These are phyloP conservation scores for Chromis chromis DNA, from an alignment of 2,797 vertebrate species.

Conservation along the genomic window DNA sequence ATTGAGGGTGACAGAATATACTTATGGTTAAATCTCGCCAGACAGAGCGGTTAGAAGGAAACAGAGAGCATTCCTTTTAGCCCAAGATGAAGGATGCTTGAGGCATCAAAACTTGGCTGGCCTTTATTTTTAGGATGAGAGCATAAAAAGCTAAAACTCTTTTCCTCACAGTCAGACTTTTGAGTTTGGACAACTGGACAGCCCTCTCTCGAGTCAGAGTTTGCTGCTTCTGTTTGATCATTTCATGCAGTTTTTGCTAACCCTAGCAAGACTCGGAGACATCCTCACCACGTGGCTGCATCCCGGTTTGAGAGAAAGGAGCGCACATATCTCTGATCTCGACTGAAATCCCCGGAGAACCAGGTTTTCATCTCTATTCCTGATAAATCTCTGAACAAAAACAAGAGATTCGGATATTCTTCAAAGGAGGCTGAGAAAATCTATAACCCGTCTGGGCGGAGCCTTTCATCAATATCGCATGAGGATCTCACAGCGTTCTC, in stretches of 20 bases:
- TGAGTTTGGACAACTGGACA: constrained; percentile 63
- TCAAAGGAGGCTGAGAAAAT: constrained; percentile 82
- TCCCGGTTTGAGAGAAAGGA: constrained; percentile 58
- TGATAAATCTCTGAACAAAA: constrained; percentile 76
- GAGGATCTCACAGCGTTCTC: constrained; percentile 70
- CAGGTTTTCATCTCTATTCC: constrained; percentile 78
- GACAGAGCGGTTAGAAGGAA: constrained; percentile 15
- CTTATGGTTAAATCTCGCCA: constrained; percentile 27
- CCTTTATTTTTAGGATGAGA: constrained; percentile 23
- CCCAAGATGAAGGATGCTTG: constrained; percentile 40
- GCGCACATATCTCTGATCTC: constrained; percentile 75
- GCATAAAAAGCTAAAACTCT: constrained; percentile 25
- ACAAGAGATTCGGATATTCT: constrained; percentile 76
- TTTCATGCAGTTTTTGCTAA: constrained; percentile 56
- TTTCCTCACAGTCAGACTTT: constrained; percentile 45
- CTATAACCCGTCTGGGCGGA: constrained; percentile 73
- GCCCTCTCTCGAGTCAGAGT: constrained; percentile 43
- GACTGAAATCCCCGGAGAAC: constrained; percentile 58
- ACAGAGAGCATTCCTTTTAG: constrained; percentile 18
- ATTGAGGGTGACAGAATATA: constrained; percentile 34
- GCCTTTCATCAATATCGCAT: constrained; percentile 84
- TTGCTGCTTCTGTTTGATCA: constrained; percentile 66
- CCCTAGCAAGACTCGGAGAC: constrained; percentile 55
- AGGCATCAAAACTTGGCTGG: constrained; percentile 40
- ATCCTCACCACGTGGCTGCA: constrained; percentile 53